Evolutionary conservation across 2,888 invertebrate genomes (phyloP).

Genomic region (Venustoraphidia nigricollis): DNA sequence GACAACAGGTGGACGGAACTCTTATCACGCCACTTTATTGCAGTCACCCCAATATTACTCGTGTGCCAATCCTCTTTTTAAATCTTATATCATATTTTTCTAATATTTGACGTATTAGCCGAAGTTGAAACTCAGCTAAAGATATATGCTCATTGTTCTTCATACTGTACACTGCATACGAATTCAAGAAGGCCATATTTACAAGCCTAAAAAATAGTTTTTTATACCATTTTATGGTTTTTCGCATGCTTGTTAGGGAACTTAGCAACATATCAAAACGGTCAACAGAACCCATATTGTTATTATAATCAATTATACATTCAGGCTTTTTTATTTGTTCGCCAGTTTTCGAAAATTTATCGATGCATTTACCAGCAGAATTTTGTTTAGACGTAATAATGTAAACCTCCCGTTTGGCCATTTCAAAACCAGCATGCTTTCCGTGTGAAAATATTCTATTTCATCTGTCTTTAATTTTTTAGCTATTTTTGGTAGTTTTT

Average conservation of each 20-base stretch:
- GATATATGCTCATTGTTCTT: no score
- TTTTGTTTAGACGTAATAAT: slow-evolving; percentile 13
- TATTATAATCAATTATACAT: slow-evolving; percentile 15
- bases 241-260: slow-evolving; percentile 14
- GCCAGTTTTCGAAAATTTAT: slow-evolving; percentile 4
- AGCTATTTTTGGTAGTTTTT: not conserved
- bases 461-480: not conserved
- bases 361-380: slow-evolving; percentile 7
- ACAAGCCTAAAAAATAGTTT: slow-evolving; percentile 18
- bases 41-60: slow-evolving; percentile 1
- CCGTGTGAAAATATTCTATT: not conserved
- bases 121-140: no score
- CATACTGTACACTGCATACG: not conserved
- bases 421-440: slow-evolving; percentile 12
- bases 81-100: not conserved
- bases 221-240: slow-evolving; percentile 17
- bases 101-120: no score
- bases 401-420: slow-evolving; percentile 17
- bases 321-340: slow-evolving; percentile 9
- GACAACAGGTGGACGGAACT: slow-evolving; percentile 12
- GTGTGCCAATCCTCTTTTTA: no score
- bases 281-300: slow-evolving; percentile 18
- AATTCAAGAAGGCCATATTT: slow-evolving; percentile 9
- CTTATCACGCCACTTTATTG: slow-evolving; percentile 14
- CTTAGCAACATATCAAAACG: slow-evolving; percentile 16